Base-by-base conservation (phyloP, 2,888 invertebrate species). In the Dexiosoma caninum region DNA sequence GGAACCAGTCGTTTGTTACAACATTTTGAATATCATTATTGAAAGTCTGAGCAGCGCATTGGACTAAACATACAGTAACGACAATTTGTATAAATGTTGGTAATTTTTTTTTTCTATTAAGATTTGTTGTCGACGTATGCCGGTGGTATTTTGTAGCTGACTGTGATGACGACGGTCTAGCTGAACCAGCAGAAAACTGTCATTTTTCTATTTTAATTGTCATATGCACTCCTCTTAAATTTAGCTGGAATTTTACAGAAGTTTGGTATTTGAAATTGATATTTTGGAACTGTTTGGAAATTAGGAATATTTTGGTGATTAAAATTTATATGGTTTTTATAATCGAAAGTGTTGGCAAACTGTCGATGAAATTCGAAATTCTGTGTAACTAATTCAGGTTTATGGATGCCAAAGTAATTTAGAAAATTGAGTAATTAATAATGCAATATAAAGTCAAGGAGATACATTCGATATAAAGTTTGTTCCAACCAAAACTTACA, bases 1-100 rank as follows among this genome's bases (percentile, higher is more conserved):
- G 75, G 64, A 72, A 78, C 71, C 82, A 81, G 75, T 82, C 81
- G 74, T 82, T 67, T 72, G 49, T 69, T 75, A 44, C 67, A 59
- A 40, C 37, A 46, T 19, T 27, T 55, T 35, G 14, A 53, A 60
- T 14, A 42, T 32, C 60, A 42, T 42, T 21, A 42, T 35, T n/a
- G 49, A 23, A 51, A 49, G 60, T 16, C 37, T 37, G 40, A 40
- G 37, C 40, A 42, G 9, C n/a, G 19, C 19, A 1, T 40, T 12
- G 19, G 23, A 19, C 35, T 23, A 59, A 59, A 49, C 27, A 4
- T 35, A 27, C 21, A 70, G 49, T 35, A 35, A 51, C 37, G 12
- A 55, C 6, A 74, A 74, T 74, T 44, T 64, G 44, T 64, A n/a
- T 19, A 49, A 51, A 12, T 23, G 8, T 67, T 32, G 35, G 21